Base-by-base conservation (phyloP, 92 coral and sea anemone species). In the Isaurus tuberculatus region DNA sequence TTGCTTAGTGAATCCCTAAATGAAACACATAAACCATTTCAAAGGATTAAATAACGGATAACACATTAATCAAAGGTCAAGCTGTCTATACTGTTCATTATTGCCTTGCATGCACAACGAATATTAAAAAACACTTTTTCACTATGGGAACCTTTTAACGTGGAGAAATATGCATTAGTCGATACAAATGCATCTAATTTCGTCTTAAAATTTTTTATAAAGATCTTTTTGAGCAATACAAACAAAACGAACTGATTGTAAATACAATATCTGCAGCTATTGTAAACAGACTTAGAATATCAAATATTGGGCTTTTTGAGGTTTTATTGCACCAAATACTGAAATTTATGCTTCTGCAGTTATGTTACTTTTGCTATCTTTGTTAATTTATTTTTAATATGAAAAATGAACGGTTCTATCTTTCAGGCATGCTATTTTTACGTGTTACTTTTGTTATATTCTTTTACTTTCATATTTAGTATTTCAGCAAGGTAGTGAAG, bases 21-120 rank as follows among this genome's bases (percentile, higher is more conserved):
- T 25, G 19, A 44, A 72, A 43, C 13, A 23, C 51, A 72, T 26
- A 72, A 44, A 40, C 37, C 60, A 26, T 72, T 49, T 72, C 19
- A 43, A 46, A 72, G 78, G 78, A 46, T 72, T 72, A 72, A 72
- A n/a, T 63, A 63, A 27, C 36, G 69, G 78, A 72, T 72, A 44
- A 46, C 55, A 23, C 17, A 11, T 27, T 27, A 26, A 4, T 44
- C 57, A 44, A 72, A 72, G 61, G 78, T 72, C 78, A 46, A 25
- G 34, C 36, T 43, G 34, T 77, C 48, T 36, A 46, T 74, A 28
- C 43, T 74, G 17, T 74, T 74, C 9, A 51, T 55, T 55, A 55
- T 55, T 19, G 26, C 58, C 63, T 55, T n/a, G 27, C 23, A 30
- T 51, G 44, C 27, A 30, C 63, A 10, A 2, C 31, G 17, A 73